Evolutionary conservation across 2,113 vertebrate species (phyloP), one percentile per base, ranked within the genome.

Genomic region (Gymnarchus niloticus): DNA sequence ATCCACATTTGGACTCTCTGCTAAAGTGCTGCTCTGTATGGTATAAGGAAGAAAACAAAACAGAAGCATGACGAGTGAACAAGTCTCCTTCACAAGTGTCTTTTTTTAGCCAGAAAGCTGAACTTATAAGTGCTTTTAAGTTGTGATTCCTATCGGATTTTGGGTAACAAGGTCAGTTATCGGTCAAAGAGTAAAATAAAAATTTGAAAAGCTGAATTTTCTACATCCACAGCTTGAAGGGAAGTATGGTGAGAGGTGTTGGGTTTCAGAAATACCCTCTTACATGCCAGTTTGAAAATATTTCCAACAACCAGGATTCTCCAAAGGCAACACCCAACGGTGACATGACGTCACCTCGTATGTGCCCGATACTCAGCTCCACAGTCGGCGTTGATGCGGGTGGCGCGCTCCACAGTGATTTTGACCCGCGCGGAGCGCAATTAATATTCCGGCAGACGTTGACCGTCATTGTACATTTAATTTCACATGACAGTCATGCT

Each of bases 381-480:
- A 8, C 76, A 78, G 76, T 21, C 44, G 76, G 76, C 76, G 10
- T 48, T n/a, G 76, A 78, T 46, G 21, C 21, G 7, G 33, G 23
- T 37, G 44, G 41, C 17, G 76, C 44, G 23, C 41, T 48, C 41
- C 19, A 78, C 76, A 44, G 76, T 78, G 65, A 21, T 33, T 78
- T 78, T 46, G 44, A 78, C 14, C 65, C 65, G 65, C 33, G 33
- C 28, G 65, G 65, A 41, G 28, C 65, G n/a, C 37, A 41, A 78
- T 78, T 78, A 44, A n/a, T n/a, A 78, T 78, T 78, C 46, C 23
- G 37, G 19, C 76, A 78, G 76, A 78, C 76, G 76, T 23, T 46
- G 37, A 46, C 44, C 44, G 76, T 78, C 44, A 44, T 41, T 78
- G 41, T 41, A 48, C 44, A 48, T 78, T 78, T 46, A 14, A 78